phyloP scores from a whole-genome alignment of 2,113 vertebrate genomes.

The Sinosuthora webbiana region DNA sequence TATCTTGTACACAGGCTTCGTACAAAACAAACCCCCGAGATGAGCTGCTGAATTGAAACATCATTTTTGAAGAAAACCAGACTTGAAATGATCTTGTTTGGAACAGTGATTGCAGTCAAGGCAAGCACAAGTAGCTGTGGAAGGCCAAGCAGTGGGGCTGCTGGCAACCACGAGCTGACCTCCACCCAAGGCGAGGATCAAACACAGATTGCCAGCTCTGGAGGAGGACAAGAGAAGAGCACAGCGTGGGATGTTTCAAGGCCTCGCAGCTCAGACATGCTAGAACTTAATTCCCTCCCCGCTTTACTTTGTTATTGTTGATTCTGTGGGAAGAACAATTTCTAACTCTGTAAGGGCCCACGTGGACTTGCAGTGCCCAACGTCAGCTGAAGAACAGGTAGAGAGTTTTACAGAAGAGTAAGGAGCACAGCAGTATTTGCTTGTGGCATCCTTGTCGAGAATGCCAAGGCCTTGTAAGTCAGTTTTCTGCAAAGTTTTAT shows the following conservation, averaged over 20 bases:
- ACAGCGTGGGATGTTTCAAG: not conserved
- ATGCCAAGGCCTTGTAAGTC: not conserved
- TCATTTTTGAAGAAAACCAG: not conserved
- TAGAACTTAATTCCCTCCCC: not conserved
- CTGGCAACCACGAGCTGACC: not conserved
- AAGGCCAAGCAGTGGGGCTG: not conserved
- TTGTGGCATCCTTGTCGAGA: not conserved
- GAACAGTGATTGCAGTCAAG: fast-evolving
- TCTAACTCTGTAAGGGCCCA: not conserved
- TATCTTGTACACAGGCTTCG: not conserved
- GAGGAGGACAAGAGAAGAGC: not conserved
- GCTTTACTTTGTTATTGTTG: not conserved
- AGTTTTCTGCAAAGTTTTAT: not conserved
- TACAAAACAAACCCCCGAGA: not conserved
- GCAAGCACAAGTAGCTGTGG: not conserved
- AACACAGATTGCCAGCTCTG: not conserved
- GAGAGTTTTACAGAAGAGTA: too few species aligned
- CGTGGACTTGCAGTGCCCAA: not conserved
- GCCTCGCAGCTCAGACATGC: not conserved
- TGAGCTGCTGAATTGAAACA: not conserved
- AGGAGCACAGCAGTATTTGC: not conserved
- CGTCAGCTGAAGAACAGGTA: not conserved
- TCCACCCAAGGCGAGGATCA: not conserved
- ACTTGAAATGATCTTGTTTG: not conserved
- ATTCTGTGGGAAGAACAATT: not conserved